Conservation (phyloP, 2,888 invertebrate genomes). For the Clivina fossor region DNA sequence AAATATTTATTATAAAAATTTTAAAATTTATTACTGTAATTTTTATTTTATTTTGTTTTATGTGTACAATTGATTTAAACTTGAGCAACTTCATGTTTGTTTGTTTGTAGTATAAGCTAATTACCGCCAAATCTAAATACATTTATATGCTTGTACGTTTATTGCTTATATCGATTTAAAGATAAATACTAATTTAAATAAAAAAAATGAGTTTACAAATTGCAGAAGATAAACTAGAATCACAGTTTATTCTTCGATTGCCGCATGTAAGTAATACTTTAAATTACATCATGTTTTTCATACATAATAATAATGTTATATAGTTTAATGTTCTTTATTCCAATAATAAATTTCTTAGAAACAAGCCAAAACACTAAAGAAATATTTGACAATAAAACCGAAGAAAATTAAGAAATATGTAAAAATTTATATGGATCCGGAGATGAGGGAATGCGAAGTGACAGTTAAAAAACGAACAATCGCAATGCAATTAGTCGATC, state of each 20-base stretch:
- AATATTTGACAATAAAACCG: slow-evolving; percentile 58
- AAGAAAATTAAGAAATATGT: slow-evolving; percentile 61
- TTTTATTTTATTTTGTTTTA: no score
- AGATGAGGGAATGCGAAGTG: slow-evolving; percentile 59
- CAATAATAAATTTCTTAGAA: slow-evolving; percentile 48
- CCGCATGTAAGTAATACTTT: slow-evolving; percentile 54
- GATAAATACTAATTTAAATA: neutral
- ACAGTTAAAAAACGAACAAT: slow-evolving; percentile 60
- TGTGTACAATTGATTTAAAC: no score
- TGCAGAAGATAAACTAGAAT: slow-evolving; percentile 54
- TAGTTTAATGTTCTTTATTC: slow-evolving; percentile 4
- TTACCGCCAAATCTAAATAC: slow-evolving; percentile 4
- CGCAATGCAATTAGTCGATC: slow-evolving; percentile 61
- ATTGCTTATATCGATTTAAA: neutral
- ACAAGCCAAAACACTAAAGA: slow-evolving; percentile 55
- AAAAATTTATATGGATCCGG: slow-evolving; percentile 60
- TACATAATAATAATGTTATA: neutral
- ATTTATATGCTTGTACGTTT: neutral
- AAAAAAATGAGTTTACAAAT: neutral
- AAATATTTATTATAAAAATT: no score
- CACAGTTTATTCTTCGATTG: slow-evolving; percentile 63
- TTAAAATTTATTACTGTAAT: no score
- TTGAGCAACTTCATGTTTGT: no score
- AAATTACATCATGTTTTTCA: neutral
- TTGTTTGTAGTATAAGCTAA: no score